phyloP scores from a whole-genome alignment of 2,113 vertebrate genomes.

The Podarcis cretensis region DNA sequence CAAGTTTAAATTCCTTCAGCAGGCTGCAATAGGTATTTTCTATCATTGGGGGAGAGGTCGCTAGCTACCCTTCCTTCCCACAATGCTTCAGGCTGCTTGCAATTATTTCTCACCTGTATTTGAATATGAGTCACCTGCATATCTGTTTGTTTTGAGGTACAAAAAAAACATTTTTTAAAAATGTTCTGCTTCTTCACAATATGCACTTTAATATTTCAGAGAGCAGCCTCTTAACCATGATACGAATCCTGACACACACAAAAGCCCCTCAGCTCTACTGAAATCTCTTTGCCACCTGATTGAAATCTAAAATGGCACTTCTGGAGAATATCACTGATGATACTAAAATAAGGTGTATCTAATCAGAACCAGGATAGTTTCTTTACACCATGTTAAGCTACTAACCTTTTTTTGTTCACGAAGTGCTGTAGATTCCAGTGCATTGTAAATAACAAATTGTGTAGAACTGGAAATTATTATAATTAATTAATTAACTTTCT shows the following conservation, averaged over 20 bases:
- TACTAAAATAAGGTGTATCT: slow-evolving; percentile 27
- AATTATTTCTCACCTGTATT: not conserved
- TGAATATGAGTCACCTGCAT: not conserved
- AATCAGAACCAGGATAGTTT: slow-evolving; percentile 28
- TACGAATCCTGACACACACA: not conserved
- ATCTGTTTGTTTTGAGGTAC: not conserved
- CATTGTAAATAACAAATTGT: not conserved
- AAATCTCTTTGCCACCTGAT: not conserved
- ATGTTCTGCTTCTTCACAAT: not conserved
- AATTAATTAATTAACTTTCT: no score
- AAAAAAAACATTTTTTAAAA: not conserved
- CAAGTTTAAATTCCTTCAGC: not conserved
- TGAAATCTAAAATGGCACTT: slow-evolving; percentile 7
- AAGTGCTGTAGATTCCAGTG: slow-evolving; percentile 21
- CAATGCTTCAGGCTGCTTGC: not conserved
- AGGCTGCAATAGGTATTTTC: not conserved
- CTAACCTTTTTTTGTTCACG: not conserved
- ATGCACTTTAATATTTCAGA: not conserved
- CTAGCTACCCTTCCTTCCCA: not conserved
- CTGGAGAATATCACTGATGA: not conserved
- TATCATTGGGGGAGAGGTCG: no score
- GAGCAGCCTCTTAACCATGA: not conserved
- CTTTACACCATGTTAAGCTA: not conserved
- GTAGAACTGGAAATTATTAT: slow-evolving; percentile 26
- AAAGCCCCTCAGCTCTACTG: not conserved